A percentile compares a stretch with the other conserved stretches of the same genome.
phyloP scores from a whole-genome alignment of 2,888 invertebrate genomes.

The Imbricaverruca yamaguchii region DNA sequence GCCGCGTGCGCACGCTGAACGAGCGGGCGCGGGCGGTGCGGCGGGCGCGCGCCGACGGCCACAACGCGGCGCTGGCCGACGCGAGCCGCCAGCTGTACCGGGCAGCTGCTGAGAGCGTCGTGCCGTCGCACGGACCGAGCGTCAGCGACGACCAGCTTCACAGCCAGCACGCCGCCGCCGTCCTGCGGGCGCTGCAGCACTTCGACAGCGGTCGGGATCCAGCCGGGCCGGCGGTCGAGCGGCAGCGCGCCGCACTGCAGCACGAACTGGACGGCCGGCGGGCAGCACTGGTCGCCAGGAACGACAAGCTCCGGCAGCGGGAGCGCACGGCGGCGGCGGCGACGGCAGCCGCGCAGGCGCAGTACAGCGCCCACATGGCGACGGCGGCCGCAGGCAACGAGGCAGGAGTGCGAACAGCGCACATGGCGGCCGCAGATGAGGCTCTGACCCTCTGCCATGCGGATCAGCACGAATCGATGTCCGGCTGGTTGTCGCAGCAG shows the following conservation, averaged over 20 bases:
- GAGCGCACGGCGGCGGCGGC: background rate
- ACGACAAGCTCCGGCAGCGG: constrained; percentile 1
- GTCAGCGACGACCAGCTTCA: background rate
- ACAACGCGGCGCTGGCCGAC: background rate
- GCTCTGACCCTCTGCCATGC: background rate
- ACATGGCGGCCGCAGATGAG: background rate
- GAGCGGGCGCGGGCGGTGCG: background rate
- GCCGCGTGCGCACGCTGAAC: background rate
- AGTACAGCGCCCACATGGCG: background rate
- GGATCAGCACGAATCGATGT: background rate
- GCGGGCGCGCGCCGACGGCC: background rate
- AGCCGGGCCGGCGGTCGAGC: background rate
- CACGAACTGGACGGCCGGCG: background rate
- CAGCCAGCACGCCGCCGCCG: background rate
- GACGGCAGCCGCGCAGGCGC: background rate
- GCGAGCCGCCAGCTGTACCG: background rate
- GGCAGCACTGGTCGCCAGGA: background rate
- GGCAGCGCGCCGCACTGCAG: background rate
- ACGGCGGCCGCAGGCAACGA: background rate
- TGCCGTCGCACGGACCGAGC: background rate
- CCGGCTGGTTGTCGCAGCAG: background rate
- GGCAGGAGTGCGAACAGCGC: background rate
- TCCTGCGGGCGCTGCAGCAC: background rate
- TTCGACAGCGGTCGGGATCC: background rate
- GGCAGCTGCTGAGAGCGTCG: background rate